These are phyloP conservation scores for Cerceris rybyensis DNA, from an alignment of 2,888 invertebrate species.

Conservation along the genomic window DNA sequence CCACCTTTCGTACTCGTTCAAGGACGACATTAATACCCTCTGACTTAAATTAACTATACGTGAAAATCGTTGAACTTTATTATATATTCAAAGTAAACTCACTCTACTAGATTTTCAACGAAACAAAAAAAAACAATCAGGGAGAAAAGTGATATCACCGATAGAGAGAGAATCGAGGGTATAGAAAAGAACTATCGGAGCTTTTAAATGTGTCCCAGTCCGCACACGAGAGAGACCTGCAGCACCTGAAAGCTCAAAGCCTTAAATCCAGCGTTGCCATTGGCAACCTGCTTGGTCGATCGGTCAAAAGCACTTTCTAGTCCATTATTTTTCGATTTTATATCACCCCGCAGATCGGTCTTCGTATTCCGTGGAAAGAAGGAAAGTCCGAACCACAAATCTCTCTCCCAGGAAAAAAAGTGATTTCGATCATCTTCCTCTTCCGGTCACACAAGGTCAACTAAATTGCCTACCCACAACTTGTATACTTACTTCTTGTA, in stretches of 20 bases:
- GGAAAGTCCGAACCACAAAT: neutral
- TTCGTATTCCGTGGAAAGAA: conserved; percentile 1
- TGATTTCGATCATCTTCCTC: neutral
- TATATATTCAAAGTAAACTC: neutral
- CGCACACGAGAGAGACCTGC: conserved; percentile 34
- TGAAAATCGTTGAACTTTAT: no score
- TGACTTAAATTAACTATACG: no score
- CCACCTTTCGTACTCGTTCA: no score
- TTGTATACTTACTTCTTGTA: no score
- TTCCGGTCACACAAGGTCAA: neutral
- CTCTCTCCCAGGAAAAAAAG: neutral
- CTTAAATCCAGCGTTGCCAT: conserved; percentile 71
- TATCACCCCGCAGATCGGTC: conserved; percentile 27
- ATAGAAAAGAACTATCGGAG: conserved; percentile 32
- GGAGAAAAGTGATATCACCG: neutral
- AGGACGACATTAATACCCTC: no score
- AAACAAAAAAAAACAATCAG: conserved; percentile 3
- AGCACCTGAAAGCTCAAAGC: conserved; percentile 58
- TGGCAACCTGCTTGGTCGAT: conserved; percentile 75
- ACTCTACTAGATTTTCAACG: conserved; percentile 29
- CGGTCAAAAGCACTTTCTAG: conserved; percentile 62
- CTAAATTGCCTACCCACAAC: no score
- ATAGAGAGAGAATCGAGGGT: neutral
- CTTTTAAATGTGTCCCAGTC: conserved; percentile 52
- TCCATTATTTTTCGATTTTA: conserved; percentile 64